phyloP scores from a whole-genome alignment of 2,113 vertebrate species.

The Rhinoderma darwinii region DNA sequence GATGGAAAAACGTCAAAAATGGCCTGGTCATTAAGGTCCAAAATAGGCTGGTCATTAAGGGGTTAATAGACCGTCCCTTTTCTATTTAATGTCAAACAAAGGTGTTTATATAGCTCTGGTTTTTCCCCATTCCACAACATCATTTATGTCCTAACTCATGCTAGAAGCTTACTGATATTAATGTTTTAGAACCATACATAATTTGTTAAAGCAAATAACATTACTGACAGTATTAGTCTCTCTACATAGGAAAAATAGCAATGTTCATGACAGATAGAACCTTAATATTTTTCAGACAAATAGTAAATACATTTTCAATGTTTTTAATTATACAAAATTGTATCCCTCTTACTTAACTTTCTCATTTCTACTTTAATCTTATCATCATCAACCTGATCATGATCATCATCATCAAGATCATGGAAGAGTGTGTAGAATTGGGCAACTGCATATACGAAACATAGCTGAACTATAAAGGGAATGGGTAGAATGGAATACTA shows the following conservation, averaged over 20 bases:
- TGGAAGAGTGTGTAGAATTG: too few species aligned
- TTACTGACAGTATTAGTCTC: conserved; percentile 19
- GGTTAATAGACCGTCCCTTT: too few species aligned
- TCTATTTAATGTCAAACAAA: conserved; percentile 52
- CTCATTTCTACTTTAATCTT: too few species aligned
- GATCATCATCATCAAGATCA: too few species aligned
- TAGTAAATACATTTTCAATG: neutral
- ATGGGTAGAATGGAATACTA: too few species aligned
- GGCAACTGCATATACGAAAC: too few species aligned
- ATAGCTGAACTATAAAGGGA: too few species aligned
- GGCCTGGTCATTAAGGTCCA: too few species aligned
- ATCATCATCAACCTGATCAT: too few species aligned
- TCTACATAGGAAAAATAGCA: neutral
- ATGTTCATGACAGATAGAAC: neutral
- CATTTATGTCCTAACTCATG: conserved; percentile 10
- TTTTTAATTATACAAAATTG: neutral
- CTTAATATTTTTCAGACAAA: neutral
- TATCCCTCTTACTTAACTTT: too few species aligned
- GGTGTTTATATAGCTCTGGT: conserved; percentile 26
- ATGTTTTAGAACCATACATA: conserved; percentile 28
- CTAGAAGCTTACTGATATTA: conserved; percentile 20
- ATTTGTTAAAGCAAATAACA: conserved; percentile 19
- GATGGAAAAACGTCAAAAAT: too few species aligned
- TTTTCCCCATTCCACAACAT: conserved; percentile 26
- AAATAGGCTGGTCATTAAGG: too few species aligned